phyloP scores from a whole-genome alignment of 1,140 invertebrate genomes.

The Drosophila sucinea region DNA sequence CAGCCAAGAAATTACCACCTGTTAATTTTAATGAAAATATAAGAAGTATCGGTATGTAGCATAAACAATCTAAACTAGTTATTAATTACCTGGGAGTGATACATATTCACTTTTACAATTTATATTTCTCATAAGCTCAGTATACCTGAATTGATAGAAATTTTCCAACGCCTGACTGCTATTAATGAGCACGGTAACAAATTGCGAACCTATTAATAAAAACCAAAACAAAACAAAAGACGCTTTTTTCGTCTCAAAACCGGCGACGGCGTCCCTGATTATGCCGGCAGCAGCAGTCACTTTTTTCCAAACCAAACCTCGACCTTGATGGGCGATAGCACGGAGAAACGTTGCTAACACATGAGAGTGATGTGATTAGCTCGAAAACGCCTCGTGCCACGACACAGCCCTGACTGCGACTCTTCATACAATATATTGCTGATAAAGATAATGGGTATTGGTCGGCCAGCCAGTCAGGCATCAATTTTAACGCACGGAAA shows the following conservation, averaged over 20 bases:
- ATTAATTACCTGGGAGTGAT: too few relatives aligned
- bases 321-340: conserved; percentile 59
- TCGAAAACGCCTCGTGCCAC: conserved; percentile 49
- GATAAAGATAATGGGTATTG: conserved; percentile 41
- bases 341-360: conserved; percentile 41
- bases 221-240: conserved; percentile 63
- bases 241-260: conserved; percentile 31
- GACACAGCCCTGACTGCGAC: conserved; percentile 19
- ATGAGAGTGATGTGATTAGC: conserved; percentile 64
- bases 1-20: too few relatives aligned
- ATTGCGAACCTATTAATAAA: conserved; percentile 54
- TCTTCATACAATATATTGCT: conserved; percentile 11
- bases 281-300: conserved; percentile 44
- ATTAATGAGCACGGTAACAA: conserved; percentile 48
- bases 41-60: too few relatives aligned
- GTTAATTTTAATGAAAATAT: too few relatives aligned
- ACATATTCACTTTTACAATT: too few relatives aligned
- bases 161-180: neutral
- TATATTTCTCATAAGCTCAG: neutral
- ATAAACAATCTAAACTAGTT: too few relatives aligned
- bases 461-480: conserved; percentile 42
- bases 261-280: conserved; percentile 43
- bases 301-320: conserved; percentile 44
- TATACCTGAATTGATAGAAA: neutral
- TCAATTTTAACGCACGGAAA: conserved; percentile 55